Evolutionary conservation across 2,888 invertebrate genomes (phyloP).

Genomic region (Pasiphila rectangulata): DNA sequence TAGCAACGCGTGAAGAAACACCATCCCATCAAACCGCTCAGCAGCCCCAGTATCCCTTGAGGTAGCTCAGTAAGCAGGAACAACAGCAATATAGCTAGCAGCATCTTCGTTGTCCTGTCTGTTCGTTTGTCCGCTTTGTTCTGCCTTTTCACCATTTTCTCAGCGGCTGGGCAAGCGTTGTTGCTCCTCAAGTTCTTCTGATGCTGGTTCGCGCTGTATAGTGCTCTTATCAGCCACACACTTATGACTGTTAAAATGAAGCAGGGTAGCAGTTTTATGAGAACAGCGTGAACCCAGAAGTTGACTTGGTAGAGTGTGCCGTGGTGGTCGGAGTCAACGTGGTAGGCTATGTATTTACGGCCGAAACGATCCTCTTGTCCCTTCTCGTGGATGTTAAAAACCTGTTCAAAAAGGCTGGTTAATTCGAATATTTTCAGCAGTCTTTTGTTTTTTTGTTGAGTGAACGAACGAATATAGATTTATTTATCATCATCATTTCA

Average conservation of each 20-base stretch:
- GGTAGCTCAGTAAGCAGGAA: constrained; percentile 95
- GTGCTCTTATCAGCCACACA: constrained; percentile 85
- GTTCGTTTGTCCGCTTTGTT: constrained; percentile 86
- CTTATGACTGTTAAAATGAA: constrained; percentile 87
- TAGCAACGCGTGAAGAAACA: constrained; percentile 91
- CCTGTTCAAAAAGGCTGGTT: constrained; percentile 61
- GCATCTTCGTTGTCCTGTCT: constrained; percentile 93
- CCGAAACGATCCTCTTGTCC: constrained; percentile 67
- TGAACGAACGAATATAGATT: too few relatives aligned
- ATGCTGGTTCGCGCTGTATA: constrained; percentile 87
- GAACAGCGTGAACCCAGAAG: constrained; percentile 90
- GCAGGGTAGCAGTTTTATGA: constrained; percentile 90
- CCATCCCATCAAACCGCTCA: constrained; percentile 84
- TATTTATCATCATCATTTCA: too few relatives aligned
- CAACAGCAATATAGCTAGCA: constrained; percentile 91
- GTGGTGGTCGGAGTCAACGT: constrained; percentile 78
- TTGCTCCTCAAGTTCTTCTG: constrained; percentile 86
- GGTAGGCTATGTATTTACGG: constrained; percentile 59
- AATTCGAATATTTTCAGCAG: constrained; percentile 21
- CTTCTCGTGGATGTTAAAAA: constrained; percentile 74
- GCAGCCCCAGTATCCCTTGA: constrained; percentile 87
- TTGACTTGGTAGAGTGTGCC: constrained; percentile 84
- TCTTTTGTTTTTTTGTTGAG: too few relatives aligned
- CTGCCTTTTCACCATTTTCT: constrained; percentile 68
- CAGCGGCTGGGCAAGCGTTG: constrained; percentile 77